phyloP scores from a whole-genome alignment of 2,113 vertebrate species.

The Polyodon spathula region DNA sequence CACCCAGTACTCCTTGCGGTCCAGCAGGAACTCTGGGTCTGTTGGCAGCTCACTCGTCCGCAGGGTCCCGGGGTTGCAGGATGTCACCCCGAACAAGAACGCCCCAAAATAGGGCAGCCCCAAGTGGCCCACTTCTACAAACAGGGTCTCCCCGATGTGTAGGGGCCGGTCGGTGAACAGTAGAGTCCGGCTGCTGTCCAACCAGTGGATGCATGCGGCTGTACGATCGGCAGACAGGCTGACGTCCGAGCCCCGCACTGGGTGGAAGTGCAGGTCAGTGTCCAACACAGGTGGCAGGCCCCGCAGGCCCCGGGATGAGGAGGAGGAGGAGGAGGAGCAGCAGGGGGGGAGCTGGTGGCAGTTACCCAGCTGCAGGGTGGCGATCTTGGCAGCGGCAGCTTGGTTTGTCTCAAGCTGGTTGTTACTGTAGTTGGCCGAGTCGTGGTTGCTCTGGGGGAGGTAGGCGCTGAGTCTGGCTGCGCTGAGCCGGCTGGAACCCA shows the following conservation, averaged over 20 bases:
- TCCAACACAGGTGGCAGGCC: conserved; percentile 62
- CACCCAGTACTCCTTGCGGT: conserved; percentile 97
- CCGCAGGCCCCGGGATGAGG: conserved; percentile 38
- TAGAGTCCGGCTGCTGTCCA: conserved; percentile 84
- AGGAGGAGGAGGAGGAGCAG: conserved; percentile 56
- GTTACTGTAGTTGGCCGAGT: conserved; percentile 95
- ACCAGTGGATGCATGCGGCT: conserved; percentile 78
- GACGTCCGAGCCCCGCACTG: conserved; percentile 72
- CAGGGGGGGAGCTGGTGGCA: conserved; percentile 74
- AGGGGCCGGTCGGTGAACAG: conserved; percentile 89
- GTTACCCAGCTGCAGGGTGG: conserved; percentile 73
- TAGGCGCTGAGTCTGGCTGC: conserved; percentile 83
- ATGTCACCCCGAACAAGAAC: conserved; percentile 86
- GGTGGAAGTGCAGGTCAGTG: conserved; percentile 86
- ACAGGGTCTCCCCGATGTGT: conserved; percentile 78
- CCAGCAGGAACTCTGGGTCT: conserved; percentile 84
- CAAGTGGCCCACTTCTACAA: conserved; percentile 81
- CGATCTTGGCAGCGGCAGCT: conserved; percentile 83
- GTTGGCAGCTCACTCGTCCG: conserved; percentile 80
- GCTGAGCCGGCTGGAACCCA: conserved; percentile 75
- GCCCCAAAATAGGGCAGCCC: conserved; percentile 82
- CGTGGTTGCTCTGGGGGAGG: conserved; percentile 86
- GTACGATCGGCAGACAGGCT: conserved; percentile 84
- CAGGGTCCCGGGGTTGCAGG: conserved; percentile 85
- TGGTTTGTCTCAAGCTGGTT: conserved; percentile 94